Evolutionary conservation across 1,140 invertebrate genomes (phyloP).

Genomic region (Aphaenogaster floridana): DNA sequence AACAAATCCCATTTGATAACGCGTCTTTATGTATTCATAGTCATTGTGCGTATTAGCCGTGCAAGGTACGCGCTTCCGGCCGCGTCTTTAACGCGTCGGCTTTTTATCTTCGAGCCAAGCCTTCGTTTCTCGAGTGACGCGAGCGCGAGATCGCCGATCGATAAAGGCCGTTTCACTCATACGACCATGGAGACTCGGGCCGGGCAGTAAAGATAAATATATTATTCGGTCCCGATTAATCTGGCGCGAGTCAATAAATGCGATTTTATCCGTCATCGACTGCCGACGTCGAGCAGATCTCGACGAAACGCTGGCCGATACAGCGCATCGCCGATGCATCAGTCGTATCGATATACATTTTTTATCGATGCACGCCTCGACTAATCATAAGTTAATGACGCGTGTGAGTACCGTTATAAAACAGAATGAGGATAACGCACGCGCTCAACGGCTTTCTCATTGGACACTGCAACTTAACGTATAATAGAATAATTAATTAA

Average conservation of each 20-base stretch:
- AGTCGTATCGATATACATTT: conserved; percentile 1
- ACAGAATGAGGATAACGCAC: not conserved
- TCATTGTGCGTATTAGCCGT: conserved; percentile 70
- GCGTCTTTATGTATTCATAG: conserved; percentile 62
- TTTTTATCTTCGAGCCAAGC: conserved; percentile 85
- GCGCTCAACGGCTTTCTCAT: not conserved
- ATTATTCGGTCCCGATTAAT: conserved; percentile 58
- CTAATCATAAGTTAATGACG: conserved; percentile 23
- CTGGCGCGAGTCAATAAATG: conserved; percentile 58
- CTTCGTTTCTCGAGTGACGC: conserved; percentile 86
- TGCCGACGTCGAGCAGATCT: conserved; percentile 14
- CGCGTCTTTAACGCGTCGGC: conserved; percentile 71
- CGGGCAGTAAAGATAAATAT: conserved; percentile 65
- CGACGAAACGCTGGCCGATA: conserved; percentile 7
- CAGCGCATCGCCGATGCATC: not conserved
- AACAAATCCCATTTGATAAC: conserved; percentile 56
- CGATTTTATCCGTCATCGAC: conserved; percentile 49
- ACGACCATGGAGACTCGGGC: conserved; percentile 48
- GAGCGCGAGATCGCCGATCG: conserved; percentile 74
- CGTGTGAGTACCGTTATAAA: not conserved
- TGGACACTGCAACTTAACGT: not conserved
- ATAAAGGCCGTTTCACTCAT: conserved; percentile 70
- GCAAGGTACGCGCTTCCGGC: conserved; percentile 75
- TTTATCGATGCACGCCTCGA: not conserved
- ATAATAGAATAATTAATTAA: conserved; percentile 30